Conservation (phyloP, 2,888 invertebrate genomes). For the Platypus cylindrus region DNA sequence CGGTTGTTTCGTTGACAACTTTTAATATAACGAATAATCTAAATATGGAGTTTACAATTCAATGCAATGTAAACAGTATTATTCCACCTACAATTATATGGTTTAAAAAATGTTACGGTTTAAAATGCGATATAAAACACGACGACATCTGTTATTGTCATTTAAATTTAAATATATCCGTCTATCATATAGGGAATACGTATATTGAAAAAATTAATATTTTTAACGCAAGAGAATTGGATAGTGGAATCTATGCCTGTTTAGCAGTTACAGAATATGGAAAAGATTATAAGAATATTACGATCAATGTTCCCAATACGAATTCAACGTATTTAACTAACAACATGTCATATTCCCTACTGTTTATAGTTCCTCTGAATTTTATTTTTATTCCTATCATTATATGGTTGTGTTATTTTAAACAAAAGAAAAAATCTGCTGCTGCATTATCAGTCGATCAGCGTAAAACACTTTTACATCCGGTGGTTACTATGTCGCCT, state of each 20-base stretch:
- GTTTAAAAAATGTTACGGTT: slow-evolving; percentile 29
- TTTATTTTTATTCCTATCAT: slow-evolving; percentile 27
- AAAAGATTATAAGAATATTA: slow-evolving; percentile 25
- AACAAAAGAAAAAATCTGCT: slow-evolving; percentile 6
- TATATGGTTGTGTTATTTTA: slow-evolving; percentile 28
- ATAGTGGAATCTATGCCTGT: slow-evolving; percentile 31
- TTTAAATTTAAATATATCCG: slow-evolving; percentile 20
- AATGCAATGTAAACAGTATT: slow-evolving; percentile 30
- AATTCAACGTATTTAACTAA: slow-evolving; percentile 16
- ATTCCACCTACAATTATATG: slow-evolving; percentile 28
- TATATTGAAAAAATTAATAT: slow-evolving; percentile 31
- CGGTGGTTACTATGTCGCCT: too few species aligned
- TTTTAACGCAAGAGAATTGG: slow-evolving; percentile 25
- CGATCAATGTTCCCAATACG: slow-evolving; percentile 22
- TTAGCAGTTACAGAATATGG: slow-evolving; percentile 28
- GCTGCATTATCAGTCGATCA: slow-evolving; percentile 15
- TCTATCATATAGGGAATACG: slow-evolving; percentile 23
- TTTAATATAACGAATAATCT: slow-evolving; percentile 24
- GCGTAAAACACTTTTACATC: slow-evolving; percentile 19
- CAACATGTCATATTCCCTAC: slow-evolving; percentile 21
- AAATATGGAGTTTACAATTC: slow-evolving; percentile 28
- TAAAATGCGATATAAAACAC: slow-evolving; percentile 26
- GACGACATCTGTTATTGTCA: slow-evolving; percentile 25
- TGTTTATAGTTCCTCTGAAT: slow-evolving; percentile 29
- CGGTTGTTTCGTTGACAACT: slow-evolving; percentile 24